Evolutionary conservation across 2,888 invertebrate genomes (phyloP).

Genomic region (Zygaena filipendulae): DNA sequence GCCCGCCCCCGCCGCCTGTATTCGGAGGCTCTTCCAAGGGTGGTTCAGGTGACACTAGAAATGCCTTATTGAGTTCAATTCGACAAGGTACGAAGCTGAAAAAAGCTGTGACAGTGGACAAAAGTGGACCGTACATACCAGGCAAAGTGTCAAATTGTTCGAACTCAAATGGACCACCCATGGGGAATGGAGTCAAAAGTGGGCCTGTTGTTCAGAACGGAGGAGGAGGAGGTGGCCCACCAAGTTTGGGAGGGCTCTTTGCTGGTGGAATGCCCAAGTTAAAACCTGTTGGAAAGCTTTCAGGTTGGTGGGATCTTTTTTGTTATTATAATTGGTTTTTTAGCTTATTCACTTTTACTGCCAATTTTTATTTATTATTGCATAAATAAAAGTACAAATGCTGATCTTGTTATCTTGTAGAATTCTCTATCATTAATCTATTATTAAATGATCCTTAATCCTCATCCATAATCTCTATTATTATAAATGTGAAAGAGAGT

Average conservation of each 20-base stretch:
- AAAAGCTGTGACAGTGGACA: constrained; percentile 90
- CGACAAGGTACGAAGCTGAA: constrained; percentile 84
- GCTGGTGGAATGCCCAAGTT: constrained; percentile 87
- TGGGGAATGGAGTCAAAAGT: constrained; percentile 41
- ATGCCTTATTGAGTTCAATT: constrained; percentile 82
- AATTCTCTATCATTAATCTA: too few species aligned
- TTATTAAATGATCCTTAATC: too few species aligned
- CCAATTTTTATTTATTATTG: too few species aligned
- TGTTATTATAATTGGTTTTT: too few species aligned
- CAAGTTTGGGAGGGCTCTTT: constrained; percentile 77
- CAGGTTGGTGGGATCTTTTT: constrained; percentile 32
- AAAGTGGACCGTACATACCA: constrained; percentile 83
- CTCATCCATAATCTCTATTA: too few species aligned
- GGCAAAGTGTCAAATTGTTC: constrained; percentile 64
- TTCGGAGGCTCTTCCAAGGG: constrained; percentile 52
- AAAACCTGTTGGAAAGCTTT: constrained; percentile 73
- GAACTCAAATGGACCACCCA: constrained; percentile 29
- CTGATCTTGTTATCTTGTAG: too few species aligned
- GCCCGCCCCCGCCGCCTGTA: constrained; percentile 66
- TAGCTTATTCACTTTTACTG: too few species aligned
- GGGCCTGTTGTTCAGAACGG: constrained; percentile 46
- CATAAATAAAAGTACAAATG: too few species aligned
- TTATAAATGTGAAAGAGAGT: too few species aligned
- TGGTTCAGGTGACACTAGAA: constrained; percentile 69
- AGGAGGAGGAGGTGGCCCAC: constrained; percentile 36